Percentiles rank a stretch among this genome's conserved stretches.
Conservation (phyloP, 2,113 vertebrate genomes). For the human (Homo sapiens) region DNA sequence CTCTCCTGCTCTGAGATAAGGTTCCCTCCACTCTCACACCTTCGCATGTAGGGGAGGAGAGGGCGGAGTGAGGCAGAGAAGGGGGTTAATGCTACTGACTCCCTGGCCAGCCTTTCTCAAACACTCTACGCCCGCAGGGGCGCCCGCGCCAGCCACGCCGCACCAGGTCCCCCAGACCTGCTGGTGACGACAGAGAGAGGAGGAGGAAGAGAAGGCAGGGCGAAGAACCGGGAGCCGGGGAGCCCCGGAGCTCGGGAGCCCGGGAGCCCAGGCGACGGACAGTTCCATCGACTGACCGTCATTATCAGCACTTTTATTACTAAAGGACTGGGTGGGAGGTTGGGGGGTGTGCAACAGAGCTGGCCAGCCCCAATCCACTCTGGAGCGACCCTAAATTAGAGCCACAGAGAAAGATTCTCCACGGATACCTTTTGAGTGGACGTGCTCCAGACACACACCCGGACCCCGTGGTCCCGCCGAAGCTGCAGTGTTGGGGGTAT, state of each 20-base stretch:
- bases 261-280: conserved; percentile 19
- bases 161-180: conserved; percentile 75
- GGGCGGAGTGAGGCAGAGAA: background rate
- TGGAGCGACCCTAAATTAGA: background rate
- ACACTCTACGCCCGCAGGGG: conserved; percentile 41
- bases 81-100: background rate
- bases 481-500: conserved; percentile 67
- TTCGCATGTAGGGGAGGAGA: background rate
- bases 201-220: background rate
- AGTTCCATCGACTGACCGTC: background rate
- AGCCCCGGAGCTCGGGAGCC: conserved; percentile 15
- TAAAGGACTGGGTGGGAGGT: background rate
- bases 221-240: background rate
- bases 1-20: conserved; percentile 45
- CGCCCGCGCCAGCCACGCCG: conserved; percentile 38
- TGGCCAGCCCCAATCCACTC: background rate
- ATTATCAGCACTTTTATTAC: conserved; percentile 64
- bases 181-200: conserved; percentile 69
- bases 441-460: conserved; percentile 15
- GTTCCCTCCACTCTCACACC: conserved; percentile 29
- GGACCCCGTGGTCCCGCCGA: conserved; percentile 35
- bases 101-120: conserved; percentile 49
- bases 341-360: background rate
- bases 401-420: background rate
- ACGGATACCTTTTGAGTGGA: conserved; percentile 14